These are phyloP conservation scores for Dryococelus australis DNA, from an alignment of 2,888 invertebrate species.

Conservation along the genomic window DNA sequence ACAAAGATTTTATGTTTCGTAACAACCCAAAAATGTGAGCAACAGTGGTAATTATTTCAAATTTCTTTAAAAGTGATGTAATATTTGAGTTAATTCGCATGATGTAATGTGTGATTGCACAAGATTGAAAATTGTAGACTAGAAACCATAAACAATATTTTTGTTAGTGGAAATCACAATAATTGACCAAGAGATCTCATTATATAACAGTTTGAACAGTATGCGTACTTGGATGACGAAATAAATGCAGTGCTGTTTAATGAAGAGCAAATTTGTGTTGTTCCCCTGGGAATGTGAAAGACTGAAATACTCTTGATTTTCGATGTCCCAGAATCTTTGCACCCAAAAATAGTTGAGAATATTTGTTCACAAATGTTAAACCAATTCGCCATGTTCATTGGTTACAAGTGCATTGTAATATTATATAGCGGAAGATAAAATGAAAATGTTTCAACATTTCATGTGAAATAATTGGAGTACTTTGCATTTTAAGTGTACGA, in stretches of 20 bases:
- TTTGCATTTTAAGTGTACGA: not conserved
- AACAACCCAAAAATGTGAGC: not conserved
- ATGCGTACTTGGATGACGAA: not conserved
- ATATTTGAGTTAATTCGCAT: not conserved
- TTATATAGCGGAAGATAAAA: not conserved
- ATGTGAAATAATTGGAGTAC: not conserved
- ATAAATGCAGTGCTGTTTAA: not conserved
- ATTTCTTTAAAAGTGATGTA: not conserved
- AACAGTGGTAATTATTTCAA: not conserved
- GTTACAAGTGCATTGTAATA: not conserved
- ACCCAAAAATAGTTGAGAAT: not conserved
- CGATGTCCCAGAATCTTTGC: not conserved
- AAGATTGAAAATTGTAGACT: not conserved
- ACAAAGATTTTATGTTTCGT: not conserved
- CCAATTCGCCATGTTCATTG: not conserved
- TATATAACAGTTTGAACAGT: not conserved
- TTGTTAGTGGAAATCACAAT: not conserved
- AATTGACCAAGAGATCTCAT: not conserved
- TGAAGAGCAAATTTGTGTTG: not conserved
- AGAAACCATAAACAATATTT: not conserved
- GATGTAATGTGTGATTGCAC: not conserved
- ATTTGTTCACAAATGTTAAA: no score
- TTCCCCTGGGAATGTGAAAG: not conserved
- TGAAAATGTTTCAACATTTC: not conserved
- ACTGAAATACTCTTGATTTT: not conserved